phyloP scores from a whole-genome alignment of 2,113 vertebrate species.

The Cyprinodon tularosa region DNA sequence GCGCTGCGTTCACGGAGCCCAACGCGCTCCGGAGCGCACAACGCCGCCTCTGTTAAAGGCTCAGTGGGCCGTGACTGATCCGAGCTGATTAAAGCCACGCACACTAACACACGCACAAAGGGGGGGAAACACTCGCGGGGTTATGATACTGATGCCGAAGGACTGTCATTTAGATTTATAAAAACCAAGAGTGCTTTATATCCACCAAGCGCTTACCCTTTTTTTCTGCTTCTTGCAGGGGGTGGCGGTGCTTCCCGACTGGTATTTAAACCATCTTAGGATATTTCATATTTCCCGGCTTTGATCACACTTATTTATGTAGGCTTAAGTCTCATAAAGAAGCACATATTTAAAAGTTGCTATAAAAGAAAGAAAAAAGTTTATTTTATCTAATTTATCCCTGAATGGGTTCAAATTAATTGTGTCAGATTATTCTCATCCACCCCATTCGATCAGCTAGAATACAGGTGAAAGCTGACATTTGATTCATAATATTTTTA shows the following conservation, averaged over 20 bases:
- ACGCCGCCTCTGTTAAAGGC: conserved; percentile 43
- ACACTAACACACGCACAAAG: conserved; percentile 27
- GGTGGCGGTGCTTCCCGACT: conserved; percentile 28
- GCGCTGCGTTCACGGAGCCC: conserved; percentile 29
- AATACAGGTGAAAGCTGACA: not conserved
- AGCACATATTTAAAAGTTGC: not conserved
- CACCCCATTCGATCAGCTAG: not conserved
- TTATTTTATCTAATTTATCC: not conserved
- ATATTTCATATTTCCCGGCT: conserved; percentile 7
- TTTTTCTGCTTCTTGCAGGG: not conserved
- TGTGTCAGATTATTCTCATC: not conserved
- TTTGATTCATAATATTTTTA: not conserved
- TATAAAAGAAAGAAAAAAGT: not conserved
- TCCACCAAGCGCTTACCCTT: conserved; percentile 21
- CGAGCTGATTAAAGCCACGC: conserved; percentile 47
- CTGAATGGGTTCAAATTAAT: not conserved
- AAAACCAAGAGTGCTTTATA: conserved; percentile 20
- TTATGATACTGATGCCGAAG: conserved; percentile 40
- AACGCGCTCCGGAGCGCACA: conserved; percentile 44
- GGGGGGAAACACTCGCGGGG: conserved; percentile 12
- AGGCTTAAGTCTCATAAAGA: not conserved
- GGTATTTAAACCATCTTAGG: conserved; percentile 28
- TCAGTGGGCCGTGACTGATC: conserved; percentile 55
- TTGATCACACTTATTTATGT: not conserved
- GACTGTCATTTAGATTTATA: conserved; percentile 38